These are phyloP conservation scores for Melanotus villosus DNA, from an alignment of 2,888 invertebrate species.

Conservation along the genomic window DNA sequence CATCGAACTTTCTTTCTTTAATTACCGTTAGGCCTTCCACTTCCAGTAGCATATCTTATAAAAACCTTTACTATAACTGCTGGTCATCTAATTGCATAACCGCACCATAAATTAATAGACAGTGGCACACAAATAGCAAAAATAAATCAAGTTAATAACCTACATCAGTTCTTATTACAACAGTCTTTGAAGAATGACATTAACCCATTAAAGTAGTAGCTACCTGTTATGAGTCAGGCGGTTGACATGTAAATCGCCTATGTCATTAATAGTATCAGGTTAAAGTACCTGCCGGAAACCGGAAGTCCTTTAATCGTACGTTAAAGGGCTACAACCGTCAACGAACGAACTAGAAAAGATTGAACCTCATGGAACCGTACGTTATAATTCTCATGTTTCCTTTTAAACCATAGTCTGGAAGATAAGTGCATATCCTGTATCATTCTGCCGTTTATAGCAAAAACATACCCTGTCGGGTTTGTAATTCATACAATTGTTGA, in stretches of 20 bases:
- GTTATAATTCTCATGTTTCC: conserved; percentile 39
- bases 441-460: conserved; percentile 19
- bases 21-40: neutral
- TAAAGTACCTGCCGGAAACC: conserved; percentile 53
- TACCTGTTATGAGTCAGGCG: conserved; percentile 24
- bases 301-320: conserved; percentile 56
- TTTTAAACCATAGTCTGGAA: conserved; percentile 13
- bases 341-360: neutral
- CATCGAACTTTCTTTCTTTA: neutral
- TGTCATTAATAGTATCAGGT: conserved; percentile 29
- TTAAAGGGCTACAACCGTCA: conserved; percentile 51
- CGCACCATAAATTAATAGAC: conserved; percentile 1
- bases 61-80: neutral
- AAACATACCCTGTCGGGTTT: neutral
- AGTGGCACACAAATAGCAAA: neutral
- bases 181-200: conserved; percentile 12
- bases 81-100: neutral
- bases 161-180: conserved; percentile 11
- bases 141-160: conserved; percentile 19
- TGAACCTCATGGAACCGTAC: conserved; percentile 11
- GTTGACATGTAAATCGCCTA: conserved; percentile 39
- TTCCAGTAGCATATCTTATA: neutral
- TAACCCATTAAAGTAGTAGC: conserved; percentile 17
- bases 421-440: conserved; percentile 26
- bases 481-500: conserved; percentile 7